Evolutionary conservation across 2,888 invertebrate species (phyloP).

Genomic region (Cyclophora albipunctata): DNA sequence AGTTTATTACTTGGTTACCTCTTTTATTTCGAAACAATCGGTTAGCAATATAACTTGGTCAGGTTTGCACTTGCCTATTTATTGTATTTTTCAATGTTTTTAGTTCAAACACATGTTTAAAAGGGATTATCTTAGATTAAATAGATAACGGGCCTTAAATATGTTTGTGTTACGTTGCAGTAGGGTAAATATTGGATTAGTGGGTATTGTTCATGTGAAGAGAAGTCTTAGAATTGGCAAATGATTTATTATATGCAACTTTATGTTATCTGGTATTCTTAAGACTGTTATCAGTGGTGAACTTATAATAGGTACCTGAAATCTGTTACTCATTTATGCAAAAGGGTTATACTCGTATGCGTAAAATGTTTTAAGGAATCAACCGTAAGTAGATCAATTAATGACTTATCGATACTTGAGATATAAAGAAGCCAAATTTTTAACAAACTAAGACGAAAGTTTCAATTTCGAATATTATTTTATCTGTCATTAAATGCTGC

Average conservation of each 20-base stretch:
- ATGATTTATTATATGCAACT: no score
- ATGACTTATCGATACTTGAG: no score
- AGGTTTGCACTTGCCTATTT: conserved; percentile 31
- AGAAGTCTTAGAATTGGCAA: not conserved
- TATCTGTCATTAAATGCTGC: no score
- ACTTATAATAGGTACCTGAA: not conserved
- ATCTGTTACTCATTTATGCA: not conserved
- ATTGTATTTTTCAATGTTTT: conserved; percentile 10
- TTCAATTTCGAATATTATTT: no score
- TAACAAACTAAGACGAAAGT: no score
- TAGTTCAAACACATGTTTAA: conserved; percentile 14
- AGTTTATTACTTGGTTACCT: conserved; percentile 39
- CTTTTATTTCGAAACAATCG: conserved; percentile 11
- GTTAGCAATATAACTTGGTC: conserved; percentile 13
- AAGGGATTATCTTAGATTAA: conserved; percentile 22
- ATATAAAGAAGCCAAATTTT: conserved; percentile 19
- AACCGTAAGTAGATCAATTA: no score
- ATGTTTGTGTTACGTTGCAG: conserved; percentile 17
- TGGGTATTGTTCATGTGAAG: not conserved
- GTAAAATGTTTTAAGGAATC: no score
- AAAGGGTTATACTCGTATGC: no score
- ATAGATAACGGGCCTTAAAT: conserved; percentile 9
- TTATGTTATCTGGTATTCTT: not conserved
- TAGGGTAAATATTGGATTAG: conserved; percentile 46
- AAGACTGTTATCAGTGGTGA: not conserved